phyloP scores from a whole-genome alignment of 2,797 vertebrate genomes.

The Sylvilagus floridanus region DNA sequence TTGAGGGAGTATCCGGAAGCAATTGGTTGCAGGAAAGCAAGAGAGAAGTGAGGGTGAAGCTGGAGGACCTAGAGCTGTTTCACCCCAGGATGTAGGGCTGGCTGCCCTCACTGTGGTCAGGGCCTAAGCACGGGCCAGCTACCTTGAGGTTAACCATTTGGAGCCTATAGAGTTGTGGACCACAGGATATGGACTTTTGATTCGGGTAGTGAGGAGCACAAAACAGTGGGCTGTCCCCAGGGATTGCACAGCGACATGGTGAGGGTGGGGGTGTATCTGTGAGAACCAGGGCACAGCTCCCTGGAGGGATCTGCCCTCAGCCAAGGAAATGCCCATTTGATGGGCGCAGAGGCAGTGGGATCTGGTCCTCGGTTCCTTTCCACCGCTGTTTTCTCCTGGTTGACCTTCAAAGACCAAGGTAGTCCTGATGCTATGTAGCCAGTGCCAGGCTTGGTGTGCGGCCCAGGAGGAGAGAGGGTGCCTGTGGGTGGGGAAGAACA shows the following conservation, averaged over 20 bases:
- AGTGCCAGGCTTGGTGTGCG: background rate
- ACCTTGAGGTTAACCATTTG: background rate
- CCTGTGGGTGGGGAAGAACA: background rate
- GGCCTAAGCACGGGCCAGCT: background rate
- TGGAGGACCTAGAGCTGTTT: background rate
- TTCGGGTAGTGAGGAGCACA: background rate
- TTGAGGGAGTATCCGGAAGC: background rate
- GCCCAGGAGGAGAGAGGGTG: background rate
- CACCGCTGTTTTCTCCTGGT: background rate
- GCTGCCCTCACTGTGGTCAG: background rate
- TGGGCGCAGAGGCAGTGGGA: no score
- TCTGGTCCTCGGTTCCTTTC: background rate
- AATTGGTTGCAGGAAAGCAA: background rate
- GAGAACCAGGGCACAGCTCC: background rate
- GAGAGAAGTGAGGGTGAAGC: background rate
- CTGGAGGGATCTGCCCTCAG: rapidly evolving
- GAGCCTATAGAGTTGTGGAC: background rate
- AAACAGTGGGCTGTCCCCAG: no score
- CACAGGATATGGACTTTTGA: background rate
- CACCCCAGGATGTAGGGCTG: background rate
- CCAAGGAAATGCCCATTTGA: rapidly evolving
- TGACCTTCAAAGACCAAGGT: background rate
- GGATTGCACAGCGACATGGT: no score
- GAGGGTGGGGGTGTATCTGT: background rate
- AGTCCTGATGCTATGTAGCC: background rate